Evolutionary conservation across 2,888 invertebrate genomes (phyloP).

Genomic region (Dryobotodes eremita): DNA sequence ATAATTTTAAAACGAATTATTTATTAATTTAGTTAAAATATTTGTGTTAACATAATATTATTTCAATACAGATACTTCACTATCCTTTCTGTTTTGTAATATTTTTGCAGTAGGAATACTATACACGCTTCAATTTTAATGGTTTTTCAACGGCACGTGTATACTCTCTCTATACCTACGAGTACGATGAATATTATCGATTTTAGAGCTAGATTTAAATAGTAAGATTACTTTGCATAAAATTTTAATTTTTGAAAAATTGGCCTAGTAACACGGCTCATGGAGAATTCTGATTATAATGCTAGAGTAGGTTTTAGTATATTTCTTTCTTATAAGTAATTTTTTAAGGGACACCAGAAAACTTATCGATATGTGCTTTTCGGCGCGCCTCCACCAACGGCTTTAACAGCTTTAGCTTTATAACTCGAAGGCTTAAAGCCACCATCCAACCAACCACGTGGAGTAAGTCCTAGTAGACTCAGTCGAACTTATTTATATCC

Average conservation of each 20-base stretch:
- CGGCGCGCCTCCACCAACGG: not conserved
- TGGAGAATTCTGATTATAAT: no score
- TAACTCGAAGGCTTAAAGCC: not conserved
- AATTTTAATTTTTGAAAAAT: not conserved
- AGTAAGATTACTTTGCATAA: constrained; percentile 16
- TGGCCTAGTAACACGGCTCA: no score
- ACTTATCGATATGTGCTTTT: no score
- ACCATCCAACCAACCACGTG: not conserved
- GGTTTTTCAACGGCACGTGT: constrained; percentile 44
- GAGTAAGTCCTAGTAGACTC: not conserved
- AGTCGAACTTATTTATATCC: not conserved
- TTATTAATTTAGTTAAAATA: constrained; percentile 8
- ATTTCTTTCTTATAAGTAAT: not conserved
- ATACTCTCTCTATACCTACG: constrained; percentile 9
- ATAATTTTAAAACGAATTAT: constrained; percentile 11
- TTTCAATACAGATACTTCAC: constrained; percentile 16
- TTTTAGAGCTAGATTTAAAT: constrained; percentile 26
- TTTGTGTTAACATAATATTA: constrained; percentile 1
- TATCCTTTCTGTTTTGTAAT: constrained; percentile 29
- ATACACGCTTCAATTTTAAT: constrained; percentile 38
- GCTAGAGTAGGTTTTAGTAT: not conserved
- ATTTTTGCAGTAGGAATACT: constrained; percentile 27
- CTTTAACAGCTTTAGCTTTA: no score
- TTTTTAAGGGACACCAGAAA: not conserved
- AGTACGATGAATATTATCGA: constrained; percentile 19